Evolutionary conservation across 2,888 invertebrate species (phyloP), one percentile per base, ranked within the genome.

Genomic region (Heliconius aoede): DNA sequence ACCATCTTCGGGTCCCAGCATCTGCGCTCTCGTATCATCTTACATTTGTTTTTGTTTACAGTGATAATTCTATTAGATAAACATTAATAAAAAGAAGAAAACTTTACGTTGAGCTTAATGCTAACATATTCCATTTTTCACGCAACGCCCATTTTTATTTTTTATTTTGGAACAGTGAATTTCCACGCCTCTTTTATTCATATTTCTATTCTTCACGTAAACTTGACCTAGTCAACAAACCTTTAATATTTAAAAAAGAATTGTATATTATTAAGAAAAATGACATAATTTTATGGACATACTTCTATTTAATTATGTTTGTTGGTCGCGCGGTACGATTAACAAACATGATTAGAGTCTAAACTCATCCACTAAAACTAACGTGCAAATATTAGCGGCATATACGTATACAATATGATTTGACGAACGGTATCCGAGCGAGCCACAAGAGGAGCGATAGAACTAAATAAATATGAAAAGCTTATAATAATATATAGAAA

Each of bases 1-100:
- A 96, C 96, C 95, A 96, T 96, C 95, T 96, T 96, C 95, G 95
- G 96, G 95, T 96, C 95, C 95, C 95, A 96, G 94, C 95, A 94
- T 95, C 92, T 95, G 93, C 95, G 95, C 96, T 96, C 95, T n/a
- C n/a, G n/a, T n/a, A n/a, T n/a, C 15, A 40, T 15, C 13, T 1
- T 15, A 40, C 4, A 40, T 40, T 40, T 15, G 15, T 4, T 40
- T 40, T 40, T 4, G 40, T 15, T 13, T 40, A 5, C 40, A 32
- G 32, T 1, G 9, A 32, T 9, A 32, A 1, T 32, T 32, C 8
- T 32, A 9, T 32, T 32, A 32, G 8, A 8, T 9, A 32, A 9
- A 32, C 32, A 32, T 32, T 32, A 32, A 8, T 32, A 1, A 32
- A 32, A 36, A 30, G 3, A 36, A 36, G 11, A 36, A 36, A 8